phyloP scores from a whole-genome alignment of 2,797 vertebrate genomes.

The Novumbra hubbsi region DNA sequence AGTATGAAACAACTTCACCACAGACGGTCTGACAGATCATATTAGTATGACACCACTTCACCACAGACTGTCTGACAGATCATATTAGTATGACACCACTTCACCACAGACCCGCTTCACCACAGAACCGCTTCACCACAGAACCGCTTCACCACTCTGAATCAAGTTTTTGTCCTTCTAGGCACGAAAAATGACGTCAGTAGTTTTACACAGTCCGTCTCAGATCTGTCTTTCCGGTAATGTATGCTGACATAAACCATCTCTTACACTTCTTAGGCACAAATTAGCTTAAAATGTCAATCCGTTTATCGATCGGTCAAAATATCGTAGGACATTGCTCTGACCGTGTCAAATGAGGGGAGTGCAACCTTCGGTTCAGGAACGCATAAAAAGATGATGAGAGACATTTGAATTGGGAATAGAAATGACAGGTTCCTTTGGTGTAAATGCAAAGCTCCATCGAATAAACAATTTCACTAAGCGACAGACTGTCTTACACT shows the following conservation, averaged over 20 bases:
- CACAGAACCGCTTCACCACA: too few relatives aligned
- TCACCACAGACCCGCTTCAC: too few relatives aligned
- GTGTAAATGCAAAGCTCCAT: conserved; percentile 66
- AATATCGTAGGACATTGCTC: conserved; percentile 13
- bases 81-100: too few relatives aligned
- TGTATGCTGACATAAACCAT: conserved; percentile 56
- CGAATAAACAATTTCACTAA: conserved; percentile 71
- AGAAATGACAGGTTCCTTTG: conserved; percentile 61
- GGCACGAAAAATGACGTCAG: conserved; percentile 53
- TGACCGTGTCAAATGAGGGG: not conserved
- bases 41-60: too few relatives aligned
- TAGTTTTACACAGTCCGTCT: conserved; percentile 30
- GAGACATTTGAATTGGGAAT: conserved; percentile 47
- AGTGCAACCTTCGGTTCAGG: conserved; percentile 20
- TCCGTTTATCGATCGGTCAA: conserved; percentile 54
- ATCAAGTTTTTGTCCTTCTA: conserved; percentile 43
- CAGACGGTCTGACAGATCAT: too few relatives aligned
- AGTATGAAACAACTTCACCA: too few relatives aligned
- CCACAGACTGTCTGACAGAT: too few relatives aligned
- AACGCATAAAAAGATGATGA: conserved; percentile 37
- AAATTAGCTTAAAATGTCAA: conserved; percentile 51
- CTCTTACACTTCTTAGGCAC: conserved; percentile 50
- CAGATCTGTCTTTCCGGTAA: conserved; percentile 40
- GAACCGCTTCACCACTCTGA: not conserved
- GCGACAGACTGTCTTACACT: conserved; percentile 64